Evolutionary conservation across 2,888 invertebrate species (phyloP).

Genomic region (Eugnorisma glareosa): DNA sequence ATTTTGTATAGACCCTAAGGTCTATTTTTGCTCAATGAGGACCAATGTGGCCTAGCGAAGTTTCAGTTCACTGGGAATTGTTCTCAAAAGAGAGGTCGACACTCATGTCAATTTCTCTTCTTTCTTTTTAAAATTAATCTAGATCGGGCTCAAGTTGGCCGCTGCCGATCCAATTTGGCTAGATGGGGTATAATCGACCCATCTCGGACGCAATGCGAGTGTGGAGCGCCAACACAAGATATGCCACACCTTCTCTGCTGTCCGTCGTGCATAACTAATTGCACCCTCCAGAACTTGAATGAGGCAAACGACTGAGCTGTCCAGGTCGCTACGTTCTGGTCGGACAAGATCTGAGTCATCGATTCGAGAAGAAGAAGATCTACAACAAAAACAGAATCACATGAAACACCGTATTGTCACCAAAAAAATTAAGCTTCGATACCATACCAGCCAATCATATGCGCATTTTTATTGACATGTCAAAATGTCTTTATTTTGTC

Average conservation of each 20-base stretch:
- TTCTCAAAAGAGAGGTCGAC: not conserved
- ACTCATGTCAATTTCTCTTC: not conserved
- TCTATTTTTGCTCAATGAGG: not conserved
- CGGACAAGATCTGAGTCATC: not conserved
- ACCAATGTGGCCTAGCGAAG: too few species aligned
- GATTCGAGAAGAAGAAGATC: not conserved
- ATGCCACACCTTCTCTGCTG: not conserved
- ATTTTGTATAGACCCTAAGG: not conserved
- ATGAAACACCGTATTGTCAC: not conserved
- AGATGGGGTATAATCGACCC: not conserved
- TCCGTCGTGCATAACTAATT: not conserved
- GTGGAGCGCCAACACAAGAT: not conserved
- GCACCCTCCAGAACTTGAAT: not conserved
- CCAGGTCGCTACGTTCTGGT: not conserved
- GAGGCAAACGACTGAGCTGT: not conserved
- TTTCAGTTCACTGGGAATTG: too few species aligned
- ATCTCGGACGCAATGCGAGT: not conserved
- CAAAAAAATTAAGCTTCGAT: slow-evolving; percentile 32
- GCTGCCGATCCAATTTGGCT: too few species aligned
- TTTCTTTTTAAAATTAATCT: slow-evolving; percentile 5
- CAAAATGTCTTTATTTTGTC: slow-evolving; percentile 57
- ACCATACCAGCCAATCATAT: slow-evolving; percentile 31
- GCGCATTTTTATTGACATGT: slow-evolving; percentile 59
- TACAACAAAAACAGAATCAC: slow-evolving; percentile 20
- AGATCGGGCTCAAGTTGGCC: not conserved